These are phyloP conservation scores for Neocrepidodera transversa DNA, from an alignment of 2,888 invertebrate species.

Conservation along the genomic window DNA sequence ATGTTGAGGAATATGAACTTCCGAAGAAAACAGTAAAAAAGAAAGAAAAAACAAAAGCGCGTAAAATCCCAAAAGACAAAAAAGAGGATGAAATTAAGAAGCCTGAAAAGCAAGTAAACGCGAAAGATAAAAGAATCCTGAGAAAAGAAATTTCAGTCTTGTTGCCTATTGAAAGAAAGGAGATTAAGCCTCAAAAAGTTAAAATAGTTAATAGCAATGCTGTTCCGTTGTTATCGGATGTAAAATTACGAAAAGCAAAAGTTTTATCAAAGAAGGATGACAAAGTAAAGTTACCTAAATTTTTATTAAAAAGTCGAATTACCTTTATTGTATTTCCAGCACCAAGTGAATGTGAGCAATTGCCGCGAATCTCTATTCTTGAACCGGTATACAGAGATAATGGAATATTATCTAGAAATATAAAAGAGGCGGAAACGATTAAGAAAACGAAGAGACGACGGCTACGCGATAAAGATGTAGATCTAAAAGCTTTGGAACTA, in stretches of 20 bases:
- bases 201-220: constrained; percentile 66
- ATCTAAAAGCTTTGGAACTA: constrained; percentile 59
- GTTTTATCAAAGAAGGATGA: constrained; percentile 50
- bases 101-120: constrained; percentile 29
- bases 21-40: constrained; percentile 46
- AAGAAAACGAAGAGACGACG: constrained; percentile 55
- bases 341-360: constrained; percentile 50
- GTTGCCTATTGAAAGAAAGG: constrained; percentile 61
- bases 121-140: constrained; percentile 43
- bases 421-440: constrained; percentile 60
- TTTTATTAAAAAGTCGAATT: constrained; percentile 76
- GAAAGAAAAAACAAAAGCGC: constrained; percentile 48
- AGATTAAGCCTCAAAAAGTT: constrained; percentile 67
- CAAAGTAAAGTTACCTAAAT: constrained; percentile 66
- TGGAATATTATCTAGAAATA: constrained; percentile 62
- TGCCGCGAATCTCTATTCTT: constrained; percentile 54
- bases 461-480: constrained; percentile 57
- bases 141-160: constrained; percentile 50
- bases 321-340: constrained; percentile 62
- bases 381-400: constrained; percentile 54
- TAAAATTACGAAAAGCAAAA: constrained; percentile 67
- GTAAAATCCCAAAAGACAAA: constrained; percentile 51
- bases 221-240: constrained; percentile 64
- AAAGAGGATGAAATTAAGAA: constrained; percentile 45
- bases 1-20: constrained; percentile 56